phyloP scores from a whole-genome alignment of 1,140 invertebrate genomes.

The Trichonephila clavata region DNA sequence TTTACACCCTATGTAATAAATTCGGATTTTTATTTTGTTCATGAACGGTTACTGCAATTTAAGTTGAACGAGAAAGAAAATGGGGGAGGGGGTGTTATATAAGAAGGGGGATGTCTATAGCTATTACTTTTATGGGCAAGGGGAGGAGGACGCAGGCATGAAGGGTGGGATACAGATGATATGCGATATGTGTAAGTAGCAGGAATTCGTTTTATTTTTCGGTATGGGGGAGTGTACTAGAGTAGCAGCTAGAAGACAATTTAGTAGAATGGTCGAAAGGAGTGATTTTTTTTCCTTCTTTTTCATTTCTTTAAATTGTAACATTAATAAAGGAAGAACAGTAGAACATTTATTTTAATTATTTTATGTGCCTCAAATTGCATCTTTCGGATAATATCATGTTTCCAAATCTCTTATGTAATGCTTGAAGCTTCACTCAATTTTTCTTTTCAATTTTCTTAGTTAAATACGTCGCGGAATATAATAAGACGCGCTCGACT shows the following conservation, averaged over 20 bases:
- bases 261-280: not conserved
- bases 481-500: too few relatives aligned
- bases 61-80: slow-evolving; percentile 24
- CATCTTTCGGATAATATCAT: not conserved
- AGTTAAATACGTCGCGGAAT: too few relatives aligned
- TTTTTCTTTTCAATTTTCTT: not conserved
- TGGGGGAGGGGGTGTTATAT: not conserved
- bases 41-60: slow-evolving; percentile 13
- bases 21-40: slow-evolving; percentile 62
- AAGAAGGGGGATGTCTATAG: not conserved
- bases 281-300: not conserved
- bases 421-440: not conserved
- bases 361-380: not conserved
- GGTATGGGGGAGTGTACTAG: not conserved
- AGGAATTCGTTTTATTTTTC: not conserved
- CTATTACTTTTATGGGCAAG: slow-evolving; percentile 37
- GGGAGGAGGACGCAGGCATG: not conserved
- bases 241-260: not conserved
- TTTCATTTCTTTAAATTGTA: too few relatives aligned
- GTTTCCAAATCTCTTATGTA: not conserved
- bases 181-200: not conserved
- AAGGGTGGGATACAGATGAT: not conserved
- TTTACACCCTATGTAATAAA: slow-evolving; percentile 69
- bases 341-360: slow-evolving; percentile 8
- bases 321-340: not conserved